Base-by-base conservation (phyloP, 2,797 vertebrate species). In the Hephaestus fuliginosus region DNA sequence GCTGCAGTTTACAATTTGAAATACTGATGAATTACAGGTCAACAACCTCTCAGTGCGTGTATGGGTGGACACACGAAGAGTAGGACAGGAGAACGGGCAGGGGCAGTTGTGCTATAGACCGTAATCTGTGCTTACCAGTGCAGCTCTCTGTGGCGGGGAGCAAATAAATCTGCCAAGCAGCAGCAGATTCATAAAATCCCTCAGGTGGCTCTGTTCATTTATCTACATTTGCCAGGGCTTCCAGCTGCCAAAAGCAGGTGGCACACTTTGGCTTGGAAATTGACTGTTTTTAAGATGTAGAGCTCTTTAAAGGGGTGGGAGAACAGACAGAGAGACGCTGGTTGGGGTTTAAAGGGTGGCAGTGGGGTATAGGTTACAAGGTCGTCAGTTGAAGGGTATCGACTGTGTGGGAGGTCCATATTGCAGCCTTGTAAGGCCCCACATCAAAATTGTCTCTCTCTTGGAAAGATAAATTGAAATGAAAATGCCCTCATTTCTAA, bases 201-300 rank as follows among this genome's bases (percentile, higher is more conserved):
- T 93, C 91, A 95, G 95, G 95, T 95, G 93, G 88, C 94, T 93
- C 91, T 92, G 89, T 93, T 95, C 95, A 96, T 96, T 96, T 96
- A 96, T 96, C 95, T 95, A 94, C 91, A 92, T 93, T 94, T 95
- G 91, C 92, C 94, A 95, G 94, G 86, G 90, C 86, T 92, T 93
- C 93, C 91, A 94, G 93, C 93, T 94, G 95, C 94, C 93, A 94
- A 93, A 94, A 92, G 92, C 93, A 95, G 94, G 95, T 95, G 94
- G 93, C 93, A 95, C 89, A 93, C 92, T 94, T 95, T 95, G 90
- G 92, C 89, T 90, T 76, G 91, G 87, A 94, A 95, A 95, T 94
- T 74, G 93, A 89, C 91, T 93, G 91, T 94, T 94, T 94, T 93
- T 92, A 94, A 95, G 93, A 94, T 93, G 89, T 89, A 89, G 90